Base-by-base conservation (phyloP, 2,113 vertebrate genomes). In the Asarcornis scutulata region DNA sequence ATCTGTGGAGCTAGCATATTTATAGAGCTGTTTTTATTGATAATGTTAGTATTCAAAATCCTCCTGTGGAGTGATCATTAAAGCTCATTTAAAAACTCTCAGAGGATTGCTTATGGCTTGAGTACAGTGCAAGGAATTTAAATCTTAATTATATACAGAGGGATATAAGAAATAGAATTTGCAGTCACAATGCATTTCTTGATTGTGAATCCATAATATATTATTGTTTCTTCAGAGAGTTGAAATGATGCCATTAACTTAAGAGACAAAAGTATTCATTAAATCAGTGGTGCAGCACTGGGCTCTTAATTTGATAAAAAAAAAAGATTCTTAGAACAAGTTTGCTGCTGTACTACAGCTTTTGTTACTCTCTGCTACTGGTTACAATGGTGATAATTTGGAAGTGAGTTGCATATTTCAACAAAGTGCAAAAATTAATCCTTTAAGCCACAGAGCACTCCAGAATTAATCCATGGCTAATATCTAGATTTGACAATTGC, bases 111-210 rank as follows among this genome's bases (percentile, higher is more conserved):
- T 86, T 86, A 40, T 81, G 83, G 69, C 66, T 89, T 44, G 77
- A 93, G 86, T 79, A 79, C 58, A 29, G 29, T 62, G 69, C 48
- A 88, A 84, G 25, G 68, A 95, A 40, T 89, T 91, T 94, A 90
- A 90, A 91, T 93, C 69, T 96, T 94, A 95, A 95, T 94, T 95
- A 72, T 81, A 52, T 88, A 34, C 38, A 46, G 34, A 83, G 60
- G 84, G 34, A 58, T 86, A 69, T 53, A 75, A 48, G 66, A 73
- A 91, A 95, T 27, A 60, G 44, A 91, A 85, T 89, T 91, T 86
- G 67, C 44, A 86, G 82, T 79, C 77, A 76, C 55, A 86, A 62
- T 73, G 60, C 31, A 34, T 80, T 95, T 88, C 60, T 86, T 93
- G 76, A 81, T 76, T 88, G 32, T 77, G 76, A 84, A 82, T 95